phyloP scores from a whole-genome alignment of 2,113 vertebrate genomes.

The Aphelocoma coerulescens region DNA sequence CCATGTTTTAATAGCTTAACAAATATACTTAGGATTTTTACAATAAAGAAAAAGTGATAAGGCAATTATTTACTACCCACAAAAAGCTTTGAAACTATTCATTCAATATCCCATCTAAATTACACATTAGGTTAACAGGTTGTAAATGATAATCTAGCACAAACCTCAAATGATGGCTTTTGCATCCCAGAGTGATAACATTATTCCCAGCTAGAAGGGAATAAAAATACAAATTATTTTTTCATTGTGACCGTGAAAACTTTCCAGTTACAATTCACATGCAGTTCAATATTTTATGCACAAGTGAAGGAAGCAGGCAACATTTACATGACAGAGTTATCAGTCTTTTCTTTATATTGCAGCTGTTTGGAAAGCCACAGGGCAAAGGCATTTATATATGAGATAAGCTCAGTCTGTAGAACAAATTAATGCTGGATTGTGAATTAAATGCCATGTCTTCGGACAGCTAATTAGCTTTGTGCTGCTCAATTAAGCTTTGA shows the following conservation, averaged over 20 bases:
- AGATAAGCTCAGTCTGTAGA: constrained; percentile 76
- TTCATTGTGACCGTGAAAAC: neutral
- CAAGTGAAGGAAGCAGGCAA: constrained; percentile 52
- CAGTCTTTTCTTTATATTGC: constrained; percentile 72
- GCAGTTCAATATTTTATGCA: constrained; percentile 44
- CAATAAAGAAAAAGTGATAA: constrained; percentile 25
- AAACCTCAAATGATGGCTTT: constrained; percentile 10
- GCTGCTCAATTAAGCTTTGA: constrained; percentile 80
- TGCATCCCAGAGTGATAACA: neutral
- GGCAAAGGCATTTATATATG: constrained; percentile 74
- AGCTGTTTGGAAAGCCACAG: constrained; percentile 73
- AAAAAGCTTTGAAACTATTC: constrained; percentile 45
- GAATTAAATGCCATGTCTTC: constrained; percentile 78
- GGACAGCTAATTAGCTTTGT: constrained; percentile 81
- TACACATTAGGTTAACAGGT: constrained; percentile 49
- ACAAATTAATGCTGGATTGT: constrained; percentile 79
- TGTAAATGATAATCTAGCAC: constrained; percentile 4
- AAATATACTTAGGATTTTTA: constrained; percentile 32
- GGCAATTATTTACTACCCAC: constrained; percentile 19
- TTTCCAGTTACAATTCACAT: constrained; percentile 47
- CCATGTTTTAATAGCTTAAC: constrained; percentile 18
- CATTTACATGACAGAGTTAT: constrained; percentile 72
- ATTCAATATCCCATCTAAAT: constrained; percentile 35
- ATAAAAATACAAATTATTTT: constrained; percentile 42
- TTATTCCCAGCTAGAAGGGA: neutral